A percentile compares a stretch with the other conserved stretches of the same genome.
Conservation (phyloP, 2,113 vertebrate genomes). For the Laterallus jamaicensis region DNA sequence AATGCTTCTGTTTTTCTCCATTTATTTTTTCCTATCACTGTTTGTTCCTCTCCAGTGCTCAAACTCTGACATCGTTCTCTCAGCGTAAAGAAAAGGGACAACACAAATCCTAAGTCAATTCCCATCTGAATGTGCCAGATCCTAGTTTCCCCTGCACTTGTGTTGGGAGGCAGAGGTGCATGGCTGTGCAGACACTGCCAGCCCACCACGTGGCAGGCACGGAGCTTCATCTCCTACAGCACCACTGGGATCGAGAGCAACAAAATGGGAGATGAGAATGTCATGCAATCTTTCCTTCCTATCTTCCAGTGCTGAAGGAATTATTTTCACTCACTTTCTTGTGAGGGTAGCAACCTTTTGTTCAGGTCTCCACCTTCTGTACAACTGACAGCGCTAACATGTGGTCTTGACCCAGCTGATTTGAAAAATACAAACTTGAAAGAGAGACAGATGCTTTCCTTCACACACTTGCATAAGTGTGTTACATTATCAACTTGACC, state of each 20-base stretch:
- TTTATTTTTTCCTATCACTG: slow-evolving; percentile 16
- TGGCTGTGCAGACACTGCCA: background rate
- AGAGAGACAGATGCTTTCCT: background rate
- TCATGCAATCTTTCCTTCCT: background rate
- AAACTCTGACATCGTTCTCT: background rate
- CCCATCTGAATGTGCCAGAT: background rate
- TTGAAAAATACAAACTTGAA: background rate
- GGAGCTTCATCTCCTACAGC: background rate
- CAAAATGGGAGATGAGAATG: background rate
- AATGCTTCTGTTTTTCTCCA: background rate
- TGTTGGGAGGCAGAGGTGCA: background rate
- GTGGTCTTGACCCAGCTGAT: background rate
- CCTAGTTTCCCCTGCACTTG: background rate
- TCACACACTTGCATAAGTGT: background rate
- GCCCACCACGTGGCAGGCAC: fast-evolving
- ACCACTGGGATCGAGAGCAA: background rate
- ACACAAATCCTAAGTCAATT: background rate
- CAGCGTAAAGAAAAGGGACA: background rate
- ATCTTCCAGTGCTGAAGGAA: background rate
- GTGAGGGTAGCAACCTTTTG: background rate
- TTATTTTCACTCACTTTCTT: background rate
- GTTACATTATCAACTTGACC: slow-evolving; percentile 14
- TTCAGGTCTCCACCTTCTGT: background rate
- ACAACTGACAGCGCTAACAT: background rate
- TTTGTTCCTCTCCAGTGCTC: background rate